Evolutionary conservation across 2,797 vertebrate species (phyloP).

Genomic region (Ptychobarbus kaznakovi): DNA sequence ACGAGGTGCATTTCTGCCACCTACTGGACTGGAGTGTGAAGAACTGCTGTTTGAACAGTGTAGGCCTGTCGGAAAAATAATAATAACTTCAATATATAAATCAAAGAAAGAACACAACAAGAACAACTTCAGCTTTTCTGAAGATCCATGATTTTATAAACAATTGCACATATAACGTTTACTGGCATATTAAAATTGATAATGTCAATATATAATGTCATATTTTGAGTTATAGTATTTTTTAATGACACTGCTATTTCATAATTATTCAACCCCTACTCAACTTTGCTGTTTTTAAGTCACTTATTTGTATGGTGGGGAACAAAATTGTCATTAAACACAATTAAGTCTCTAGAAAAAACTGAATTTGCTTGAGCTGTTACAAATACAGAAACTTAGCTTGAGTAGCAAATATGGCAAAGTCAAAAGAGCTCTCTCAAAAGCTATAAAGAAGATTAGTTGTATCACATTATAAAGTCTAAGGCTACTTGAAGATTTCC

Average conservation of each 20-base stretch:
- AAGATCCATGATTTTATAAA: neutral
- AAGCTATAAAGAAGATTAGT: neutral
- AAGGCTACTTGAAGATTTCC: neutral
- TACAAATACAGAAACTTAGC: too few relatives aligned
- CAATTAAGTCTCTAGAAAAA: neutral
- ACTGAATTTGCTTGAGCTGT: too few relatives aligned
- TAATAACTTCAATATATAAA: neutral
- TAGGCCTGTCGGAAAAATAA: neutral
- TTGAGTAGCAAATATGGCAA: too few relatives aligned
- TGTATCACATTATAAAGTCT: neutral
- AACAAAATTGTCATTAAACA: neutral
- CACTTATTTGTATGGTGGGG: neutral
- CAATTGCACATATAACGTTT: neutral
- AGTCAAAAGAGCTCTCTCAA: too few relatives aligned
- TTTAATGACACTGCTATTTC: neutral
- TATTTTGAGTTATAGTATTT: too few relatives aligned
- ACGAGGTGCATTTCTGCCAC: neutral
- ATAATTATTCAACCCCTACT: neutral
- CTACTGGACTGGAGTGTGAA: neutral
- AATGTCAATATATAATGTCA: neutral
- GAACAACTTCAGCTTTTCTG: neutral
- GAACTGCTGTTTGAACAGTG: neutral
- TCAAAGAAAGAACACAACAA: neutral
- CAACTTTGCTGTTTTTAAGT: neutral
- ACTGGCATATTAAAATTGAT: neutral